These are phyloP conservation scores for Florisuga fusca DNA, from an alignment of 2,797 vertebrate genomes.

Conservation along the genomic window DNA sequence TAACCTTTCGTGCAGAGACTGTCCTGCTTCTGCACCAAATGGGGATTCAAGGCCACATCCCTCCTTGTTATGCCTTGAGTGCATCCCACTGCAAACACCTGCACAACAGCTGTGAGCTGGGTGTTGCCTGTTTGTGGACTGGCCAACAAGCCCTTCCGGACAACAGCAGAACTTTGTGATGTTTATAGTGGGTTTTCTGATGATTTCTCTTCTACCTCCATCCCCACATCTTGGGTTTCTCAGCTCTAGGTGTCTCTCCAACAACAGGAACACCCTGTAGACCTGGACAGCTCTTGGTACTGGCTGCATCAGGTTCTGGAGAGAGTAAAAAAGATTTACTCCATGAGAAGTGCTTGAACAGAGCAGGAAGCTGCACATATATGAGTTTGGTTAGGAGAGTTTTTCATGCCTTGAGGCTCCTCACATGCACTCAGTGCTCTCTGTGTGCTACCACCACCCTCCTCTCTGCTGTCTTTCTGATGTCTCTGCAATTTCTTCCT, in stretches of 20 bases:
- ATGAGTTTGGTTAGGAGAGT: background rate
- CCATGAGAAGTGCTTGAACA: background rate
- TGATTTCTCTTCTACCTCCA: background rate
- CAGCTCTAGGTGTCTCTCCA: background rate
- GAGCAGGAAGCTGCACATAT: background rate
- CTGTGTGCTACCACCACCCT: background rate
- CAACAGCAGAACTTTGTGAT: background rate
- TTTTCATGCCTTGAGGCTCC: background rate
- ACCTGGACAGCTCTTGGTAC: background rate
- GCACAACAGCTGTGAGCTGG: background rate
- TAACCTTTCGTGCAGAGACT: background rate
- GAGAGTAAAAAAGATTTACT: background rate
- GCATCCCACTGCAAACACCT: background rate
- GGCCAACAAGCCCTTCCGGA: background rate
- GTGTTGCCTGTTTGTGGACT: fast-evolving
- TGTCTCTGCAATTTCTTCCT: background rate
- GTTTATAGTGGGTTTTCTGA: background rate
- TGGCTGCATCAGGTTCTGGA: background rate
- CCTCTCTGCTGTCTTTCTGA: background rate
- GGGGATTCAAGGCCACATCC: background rate
- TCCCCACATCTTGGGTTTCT: background rate
- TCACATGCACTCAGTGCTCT: background rate
- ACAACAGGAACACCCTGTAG: background rate
- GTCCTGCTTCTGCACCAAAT: background rate
- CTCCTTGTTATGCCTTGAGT: background rate